Conservation (phyloP, 2,888 invertebrate species). For the Tipula vernalis region DNA sequence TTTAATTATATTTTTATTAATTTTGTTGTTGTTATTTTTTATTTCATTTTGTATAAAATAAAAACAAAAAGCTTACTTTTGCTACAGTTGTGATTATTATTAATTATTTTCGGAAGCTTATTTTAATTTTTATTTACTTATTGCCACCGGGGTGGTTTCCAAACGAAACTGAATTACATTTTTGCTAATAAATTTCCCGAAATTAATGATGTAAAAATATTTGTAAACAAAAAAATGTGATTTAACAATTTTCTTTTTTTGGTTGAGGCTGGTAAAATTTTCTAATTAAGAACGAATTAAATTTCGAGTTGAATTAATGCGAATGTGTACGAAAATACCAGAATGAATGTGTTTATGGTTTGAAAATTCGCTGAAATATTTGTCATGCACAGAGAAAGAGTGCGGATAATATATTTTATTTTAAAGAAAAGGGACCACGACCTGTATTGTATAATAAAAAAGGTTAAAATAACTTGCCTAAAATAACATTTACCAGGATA, state of each 20-base stretch:
- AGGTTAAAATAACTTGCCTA: neutral
- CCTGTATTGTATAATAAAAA: neutral
- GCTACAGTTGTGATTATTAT: neutral
- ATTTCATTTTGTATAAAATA: neutral
- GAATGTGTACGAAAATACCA: neutral
- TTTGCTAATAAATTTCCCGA: neutral
- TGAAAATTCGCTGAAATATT: neutral
- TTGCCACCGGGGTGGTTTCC: neutral
- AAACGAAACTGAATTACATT: neutral
- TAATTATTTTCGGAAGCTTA: neutral
- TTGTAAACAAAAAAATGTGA: neutral
- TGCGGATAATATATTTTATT: neutral
- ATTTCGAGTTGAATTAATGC: neutral
- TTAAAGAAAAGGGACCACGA: neutral
- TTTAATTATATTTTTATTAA: conserved; percentile 4
- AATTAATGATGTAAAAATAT: neutral
- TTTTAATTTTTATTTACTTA: neutral
- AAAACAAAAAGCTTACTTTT: neutral
- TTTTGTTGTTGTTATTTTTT: neutral
- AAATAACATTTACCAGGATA: neutral
- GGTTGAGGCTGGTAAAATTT: neutral
- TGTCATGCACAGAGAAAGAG: neutral
- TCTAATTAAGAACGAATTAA: neutral
- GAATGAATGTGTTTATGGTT: neutral
- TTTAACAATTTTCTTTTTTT: neutral